These are phyloP conservation scores for Gymnocephalus cernua DNA, from an alignment of 2,113 vertebrate species.

Conservation along the genomic window DNA sequence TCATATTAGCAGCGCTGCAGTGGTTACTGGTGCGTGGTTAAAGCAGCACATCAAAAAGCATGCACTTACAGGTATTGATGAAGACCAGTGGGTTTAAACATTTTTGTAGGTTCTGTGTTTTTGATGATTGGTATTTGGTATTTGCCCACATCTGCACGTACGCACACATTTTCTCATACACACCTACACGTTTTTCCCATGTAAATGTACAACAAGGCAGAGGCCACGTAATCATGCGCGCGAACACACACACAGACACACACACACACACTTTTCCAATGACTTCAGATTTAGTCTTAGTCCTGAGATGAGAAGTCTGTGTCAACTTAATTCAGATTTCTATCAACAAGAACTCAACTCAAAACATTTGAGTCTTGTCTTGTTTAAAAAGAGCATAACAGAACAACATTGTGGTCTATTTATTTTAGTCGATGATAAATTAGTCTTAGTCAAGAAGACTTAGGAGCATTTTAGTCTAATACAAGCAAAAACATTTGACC, in stretches of 20 bases:
- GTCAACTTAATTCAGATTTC: neutral
- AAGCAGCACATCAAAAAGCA: neutral
- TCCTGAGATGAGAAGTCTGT: neutral
- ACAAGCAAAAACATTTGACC: neutral
- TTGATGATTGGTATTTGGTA: neutral
- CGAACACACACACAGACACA: neutral
- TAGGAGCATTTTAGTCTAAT: neutral
- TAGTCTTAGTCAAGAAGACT: neutral
- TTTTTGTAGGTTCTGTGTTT: neutral
- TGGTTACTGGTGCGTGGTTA: neutral
- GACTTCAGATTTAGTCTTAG: neutral
- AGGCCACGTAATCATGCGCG: neutral
- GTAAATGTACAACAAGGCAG: neutral
- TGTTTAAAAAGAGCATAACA: too few species aligned
- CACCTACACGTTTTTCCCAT: neutral
- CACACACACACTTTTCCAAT: neutral
- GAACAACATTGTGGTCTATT: neutral
- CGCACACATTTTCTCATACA: neutral
- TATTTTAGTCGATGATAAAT: neutral
- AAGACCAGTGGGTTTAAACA: neutral
- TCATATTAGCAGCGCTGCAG: neutral
- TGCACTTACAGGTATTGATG: constrained; percentile 26
- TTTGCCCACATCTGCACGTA: neutral
- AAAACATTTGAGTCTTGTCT: neutral
- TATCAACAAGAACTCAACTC: neutral